Evolutionary conservation across 2,888 invertebrate species (phyloP), one percentile per base, ranked within the genome.

Genomic region (Metallyticus violacea): DNA sequence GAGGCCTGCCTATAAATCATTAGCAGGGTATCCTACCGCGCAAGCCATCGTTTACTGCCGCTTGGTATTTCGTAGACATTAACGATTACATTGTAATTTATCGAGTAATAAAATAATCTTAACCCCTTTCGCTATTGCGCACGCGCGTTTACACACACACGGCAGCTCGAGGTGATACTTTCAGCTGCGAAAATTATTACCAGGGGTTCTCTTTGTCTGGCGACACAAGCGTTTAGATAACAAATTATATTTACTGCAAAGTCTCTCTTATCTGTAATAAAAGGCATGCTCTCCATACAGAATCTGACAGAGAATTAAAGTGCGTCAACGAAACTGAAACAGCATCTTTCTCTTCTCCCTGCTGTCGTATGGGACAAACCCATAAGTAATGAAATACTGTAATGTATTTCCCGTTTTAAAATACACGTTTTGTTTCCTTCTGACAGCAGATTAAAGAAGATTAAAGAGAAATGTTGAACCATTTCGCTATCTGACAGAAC

Each of bases 1-100:
- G 30, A 26, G 26, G 22, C 76, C 26, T 5, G 22, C 15, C 25
- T 26, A 82, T 40, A 82, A 82, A 82, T 82, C 82, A 82, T 80
- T 27, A 28, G 80, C 80, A 78, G 29, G 2, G 29, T 29, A 28
- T 28, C 80, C 27, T n/a, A n/a, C n/a, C n/a, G n/a, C n/a, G n/a
- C n/a, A n/a, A 80, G n/a, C 28, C 80, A 9, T 81, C 30, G 81
- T 27, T 26, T 82, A 26, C 76, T 62, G 82, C 6, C 40, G 76
- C 62, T 26, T 62, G 76, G 26, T 76, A 9, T 82, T 80, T 62
- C 81, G 76, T 26, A 82, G 82, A 82, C 82, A 82, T 82, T 82
- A 82, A 82, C 82, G 76, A 27, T 82, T 76, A 82, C 82, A 82
- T 82, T 82, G 82, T 26, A 82, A 82, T 82, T 82, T 82, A 82